A percentile compares a stretch with the other conserved stretches of the same genome.
Evolutionary conservation across 2,888 invertebrate genomes (phyloP).

Genomic region (Leptinotarsa peninsularis): DNA sequence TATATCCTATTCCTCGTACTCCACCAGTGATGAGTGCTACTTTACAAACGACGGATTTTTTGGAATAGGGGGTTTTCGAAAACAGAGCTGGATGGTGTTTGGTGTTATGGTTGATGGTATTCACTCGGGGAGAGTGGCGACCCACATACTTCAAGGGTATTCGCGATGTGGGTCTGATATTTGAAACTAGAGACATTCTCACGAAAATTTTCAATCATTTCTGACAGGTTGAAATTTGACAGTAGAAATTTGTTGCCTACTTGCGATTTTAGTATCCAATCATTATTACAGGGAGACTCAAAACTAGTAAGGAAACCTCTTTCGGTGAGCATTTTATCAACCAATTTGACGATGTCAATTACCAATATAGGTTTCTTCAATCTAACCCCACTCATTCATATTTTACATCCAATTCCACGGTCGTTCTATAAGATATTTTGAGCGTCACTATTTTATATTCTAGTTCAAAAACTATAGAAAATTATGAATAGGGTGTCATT

Average conservation of each 20-base stretch:
- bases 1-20: slow-evolving; percentile 75
- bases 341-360: no score
- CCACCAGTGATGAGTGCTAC: slow-evolving; percentile 78
- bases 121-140: neutral
- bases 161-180: slow-evolving; percentile 1
- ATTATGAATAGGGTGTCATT: no score
- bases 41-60: slow-evolving; percentile 63
- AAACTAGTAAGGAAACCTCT: neutral
- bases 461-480: no score
- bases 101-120: neutral
- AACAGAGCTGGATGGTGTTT: slow-evolving; percentile 9
- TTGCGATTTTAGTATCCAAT: neutral
- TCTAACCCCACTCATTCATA: no score
- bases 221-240: neutral
- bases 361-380: no score
- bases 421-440: no score
- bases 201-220: slow-evolving; percentile 9
- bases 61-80: slow-evolving; percentile 14
- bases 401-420: no score
- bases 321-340: no score
- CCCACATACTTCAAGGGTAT: slow-evolving; percentile 7
- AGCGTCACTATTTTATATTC: no score
- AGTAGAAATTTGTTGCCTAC: neutral
- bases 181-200: slow-evolving; percentile 22
- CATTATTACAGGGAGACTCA: neutral